Conservation (phyloP, 2,888 invertebrate species). For the Xestia sexstrigata region DNA sequence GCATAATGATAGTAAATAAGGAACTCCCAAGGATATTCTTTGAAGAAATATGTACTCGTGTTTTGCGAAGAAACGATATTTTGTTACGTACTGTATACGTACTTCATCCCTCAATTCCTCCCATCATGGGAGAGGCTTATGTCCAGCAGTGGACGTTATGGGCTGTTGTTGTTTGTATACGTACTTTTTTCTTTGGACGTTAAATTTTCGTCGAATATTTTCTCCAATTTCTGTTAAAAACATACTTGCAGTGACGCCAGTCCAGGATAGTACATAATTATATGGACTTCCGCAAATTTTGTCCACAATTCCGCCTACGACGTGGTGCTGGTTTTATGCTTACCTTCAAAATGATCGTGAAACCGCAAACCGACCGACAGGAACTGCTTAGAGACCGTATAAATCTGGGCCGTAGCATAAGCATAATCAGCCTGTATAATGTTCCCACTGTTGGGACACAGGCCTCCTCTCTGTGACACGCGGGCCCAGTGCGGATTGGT, state of each 20-base stretch:
- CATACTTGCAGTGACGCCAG: not conserved
- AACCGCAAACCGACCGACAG: too few species aligned
- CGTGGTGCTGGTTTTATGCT: not conserved
- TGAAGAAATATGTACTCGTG: not conserved
- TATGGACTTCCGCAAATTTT: not conserved
- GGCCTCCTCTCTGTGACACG: too few species aligned
- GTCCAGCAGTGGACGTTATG: too few species aligned
- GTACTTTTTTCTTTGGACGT: not conserved
- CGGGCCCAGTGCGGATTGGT: too few species aligned
- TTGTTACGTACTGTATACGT: not conserved
- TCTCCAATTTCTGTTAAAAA: not conserved
- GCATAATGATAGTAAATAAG: conserved; percentile 33
- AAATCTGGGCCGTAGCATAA: not conserved
- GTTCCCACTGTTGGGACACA: too few species aligned
- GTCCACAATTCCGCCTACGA: not conserved
- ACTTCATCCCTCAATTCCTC: too few species aligned
- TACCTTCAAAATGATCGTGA: not conserved
- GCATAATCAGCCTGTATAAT: too few species aligned
- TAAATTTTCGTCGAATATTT: not conserved
- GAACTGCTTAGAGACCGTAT: not conserved
- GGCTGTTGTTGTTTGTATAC: too few species aligned
- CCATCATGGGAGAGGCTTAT: too few species aligned
- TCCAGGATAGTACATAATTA: too few species aligned
- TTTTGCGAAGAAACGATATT: conserved; percentile 3
- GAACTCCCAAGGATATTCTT: conserved; percentile 15